phyloP scores from a whole-genome alignment of 2,888 invertebrate genomes.

The Agrochola litura region DNA sequence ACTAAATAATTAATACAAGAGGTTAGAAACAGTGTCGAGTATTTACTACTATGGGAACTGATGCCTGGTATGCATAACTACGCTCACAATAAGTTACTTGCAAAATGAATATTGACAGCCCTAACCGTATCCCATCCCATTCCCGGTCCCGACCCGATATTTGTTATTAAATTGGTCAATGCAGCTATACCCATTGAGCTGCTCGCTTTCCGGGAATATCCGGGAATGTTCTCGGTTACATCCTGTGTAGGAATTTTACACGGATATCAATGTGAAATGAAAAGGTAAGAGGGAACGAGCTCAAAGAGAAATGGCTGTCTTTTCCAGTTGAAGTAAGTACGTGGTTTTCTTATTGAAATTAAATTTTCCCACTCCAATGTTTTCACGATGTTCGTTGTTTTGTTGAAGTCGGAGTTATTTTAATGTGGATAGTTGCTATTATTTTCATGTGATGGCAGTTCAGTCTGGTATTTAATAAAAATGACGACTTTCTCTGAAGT shows the following conservation, averaged over 20 bases:
- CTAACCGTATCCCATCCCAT: neutral
- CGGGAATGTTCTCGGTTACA: slow-evolving; percentile 15
- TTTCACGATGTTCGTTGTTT: slow-evolving; percentile 8
- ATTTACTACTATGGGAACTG: too few relatives aligned
- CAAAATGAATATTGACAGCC: slow-evolving; percentile 7
- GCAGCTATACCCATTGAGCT: slow-evolving; percentile 17
- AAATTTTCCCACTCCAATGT: slow-evolving; percentile 1
- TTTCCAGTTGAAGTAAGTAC: slow-evolving; percentile 3
- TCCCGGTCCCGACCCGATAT: slow-evolving; percentile 27
- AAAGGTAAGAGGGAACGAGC: slow-evolving; percentile 29
- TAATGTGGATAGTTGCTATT: neutral
- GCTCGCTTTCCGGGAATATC: slow-evolving; percentile 20
- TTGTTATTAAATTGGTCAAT: slow-evolving; percentile 35
- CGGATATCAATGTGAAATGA: slow-evolving; percentile 33
- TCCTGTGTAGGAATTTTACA: slow-evolving; percentile 40
- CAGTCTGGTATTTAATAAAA: neutral
- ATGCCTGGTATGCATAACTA: too few relatives aligned
- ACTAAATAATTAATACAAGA: too few relatives aligned
- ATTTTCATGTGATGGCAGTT: neutral
- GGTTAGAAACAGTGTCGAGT: too few relatives aligned
- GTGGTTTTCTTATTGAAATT: slow-evolving; percentile 26
- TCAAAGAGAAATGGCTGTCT: slow-evolving; percentile 47
- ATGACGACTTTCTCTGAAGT: too few relatives aligned
- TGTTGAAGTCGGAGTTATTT: neutral
- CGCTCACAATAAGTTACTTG: neutral